Base-by-base conservation (phyloP, 2,113 vertebrate species). In the Chionis minor region DNA sequence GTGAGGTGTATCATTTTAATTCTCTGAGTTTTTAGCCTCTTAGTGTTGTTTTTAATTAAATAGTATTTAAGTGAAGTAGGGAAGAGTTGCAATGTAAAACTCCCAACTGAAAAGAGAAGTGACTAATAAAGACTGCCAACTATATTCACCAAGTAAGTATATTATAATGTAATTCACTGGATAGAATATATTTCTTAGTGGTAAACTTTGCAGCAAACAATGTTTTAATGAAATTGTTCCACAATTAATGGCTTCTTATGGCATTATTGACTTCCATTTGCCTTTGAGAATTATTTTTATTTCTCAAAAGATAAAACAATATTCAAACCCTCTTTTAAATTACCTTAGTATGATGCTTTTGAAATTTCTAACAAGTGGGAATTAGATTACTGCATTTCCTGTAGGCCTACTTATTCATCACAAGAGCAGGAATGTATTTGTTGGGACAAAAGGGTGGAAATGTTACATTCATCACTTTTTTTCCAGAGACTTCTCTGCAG, bases 201-300 rank as follows among this genome's bases (percentile, higher is more conserved):
- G 32, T 77, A 92, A 80, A 82, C 49, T 84, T 77, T 90, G 51
- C 63, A 89, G 58, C 54, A 87, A 94, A 73, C 71, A 75, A 23
- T 70, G 14, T 30, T 92, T 91, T 87, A 72, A 88, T 92, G 32
- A 90, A 90, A n/a, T 77, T 89, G 19, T 52, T 74, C 35, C 77
- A 27, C 58, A 87, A 4, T 79, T 92, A 94, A 67, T 89, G 56
- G 12, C 35, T 81, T 92, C 38, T 92, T 82, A 44, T 6, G 23
- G 6, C n/a, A 45, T 91, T 96, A 82, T 58, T 81, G 45, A 85
- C 79, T 92, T 72, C 54, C n/a, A 20, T 58, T 49, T 85, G 27
- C 38, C 49, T 94, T 87, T 77, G 54, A 87, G 78, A 28, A 33
- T 54, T 71, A 55, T 81, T 94, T 95, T 92, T 81, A n/a, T 92